phyloP scores from a whole-genome alignment of 2,888 invertebrate species.

The Parnassius mnemosyne region DNA sequence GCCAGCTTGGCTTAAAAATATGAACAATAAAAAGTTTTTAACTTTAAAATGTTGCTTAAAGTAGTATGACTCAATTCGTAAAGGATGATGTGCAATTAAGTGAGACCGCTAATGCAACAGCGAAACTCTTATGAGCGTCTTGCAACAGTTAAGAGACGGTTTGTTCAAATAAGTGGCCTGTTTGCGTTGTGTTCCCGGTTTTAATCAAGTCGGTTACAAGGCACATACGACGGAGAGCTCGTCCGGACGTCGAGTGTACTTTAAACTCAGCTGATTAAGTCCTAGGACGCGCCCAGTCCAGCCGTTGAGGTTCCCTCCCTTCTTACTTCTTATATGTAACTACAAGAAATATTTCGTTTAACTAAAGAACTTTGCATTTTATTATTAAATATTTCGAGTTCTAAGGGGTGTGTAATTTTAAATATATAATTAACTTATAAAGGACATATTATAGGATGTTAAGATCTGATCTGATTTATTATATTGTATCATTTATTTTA shows the following conservation, averaged over 20 bases:
- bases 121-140: conserved; percentile 44
- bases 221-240: conserved; percentile 45
- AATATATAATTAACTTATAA: no score
- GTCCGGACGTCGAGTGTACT: conserved; percentile 54
- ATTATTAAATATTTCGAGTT: no score
- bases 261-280: conserved; percentile 57
- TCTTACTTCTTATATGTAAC: conserved; percentile 18
- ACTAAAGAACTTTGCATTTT: conserved; percentile 7
- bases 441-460: no score
- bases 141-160: conserved; percentile 47
- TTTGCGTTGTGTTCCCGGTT: conserved; percentile 49
- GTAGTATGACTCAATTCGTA: conserved; percentile 1
- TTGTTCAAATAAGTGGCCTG: conserved; percentile 59
- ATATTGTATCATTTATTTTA: not conserved
- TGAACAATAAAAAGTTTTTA: not conserved
- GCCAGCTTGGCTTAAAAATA: no score
- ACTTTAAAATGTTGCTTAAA: conserved; percentile 7
- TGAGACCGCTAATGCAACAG: conserved; percentile 33
- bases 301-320: conserved; percentile 14
- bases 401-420: no score
- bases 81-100: conserved; percentile 27
- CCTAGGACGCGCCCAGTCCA: conserved; percentile 32
- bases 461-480: not conserved
- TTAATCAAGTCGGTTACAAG: conserved; percentile 61
- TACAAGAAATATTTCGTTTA: conserved; percentile 4